These are phyloP conservation scores for Diprion similis DNA, from an alignment of 1,140 invertebrate genomes.

Conservation along the genomic window DNA sequence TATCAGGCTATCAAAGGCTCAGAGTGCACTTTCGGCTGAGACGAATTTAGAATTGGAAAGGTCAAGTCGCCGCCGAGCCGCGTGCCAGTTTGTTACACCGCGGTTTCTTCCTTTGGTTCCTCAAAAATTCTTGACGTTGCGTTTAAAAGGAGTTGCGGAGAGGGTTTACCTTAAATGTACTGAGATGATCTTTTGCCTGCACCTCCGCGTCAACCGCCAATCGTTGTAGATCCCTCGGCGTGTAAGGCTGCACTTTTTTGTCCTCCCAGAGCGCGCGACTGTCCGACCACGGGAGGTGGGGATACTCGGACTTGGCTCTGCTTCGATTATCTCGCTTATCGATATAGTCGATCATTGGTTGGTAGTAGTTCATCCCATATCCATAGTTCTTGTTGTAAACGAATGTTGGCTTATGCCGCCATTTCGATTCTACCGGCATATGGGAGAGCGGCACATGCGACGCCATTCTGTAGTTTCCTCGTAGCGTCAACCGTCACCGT, in stretches of 20 bases:
- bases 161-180: slow-evolving; percentile 56
- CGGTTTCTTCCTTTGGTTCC: slow-evolving; percentile 9
- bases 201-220: slow-evolving; percentile 70
- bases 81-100: slow-evolving; percentile 16
- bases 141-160: slow-evolving; percentile 6
- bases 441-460: slow-evolving; percentile 47
- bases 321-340: slow-evolving; percentile 61
- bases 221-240: slow-evolving; percentile 67
- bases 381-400: slow-evolving; percentile 82
- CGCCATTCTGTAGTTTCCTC: slow-evolving; percentile 40
- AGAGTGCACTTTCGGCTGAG: slow-evolving; percentile 42
- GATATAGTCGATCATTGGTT: slow-evolving; percentile 84
- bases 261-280: slow-evolving; percentile 63
- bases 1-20: not conserved
- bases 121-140: slow-evolving; percentile 12
- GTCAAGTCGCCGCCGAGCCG: slow-evolving; percentile 52
- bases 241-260: slow-evolving; percentile 67
- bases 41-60: slow-evolving; percentile 57
- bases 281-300: slow-evolving; percentile 77
- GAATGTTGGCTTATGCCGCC: slow-evolving; percentile 62
- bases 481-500: slow-evolving; percentile 36
- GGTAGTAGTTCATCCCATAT: slow-evolving; percentile 81
- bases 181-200: slow-evolving; percentile 71
- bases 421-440: slow-evolving; percentile 60
- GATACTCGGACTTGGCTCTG: slow-evolving; percentile 58